Evolutionary conservation across 1,140 invertebrate species (phyloP).

Genomic region (Tetragnatha versicolor): DNA sequence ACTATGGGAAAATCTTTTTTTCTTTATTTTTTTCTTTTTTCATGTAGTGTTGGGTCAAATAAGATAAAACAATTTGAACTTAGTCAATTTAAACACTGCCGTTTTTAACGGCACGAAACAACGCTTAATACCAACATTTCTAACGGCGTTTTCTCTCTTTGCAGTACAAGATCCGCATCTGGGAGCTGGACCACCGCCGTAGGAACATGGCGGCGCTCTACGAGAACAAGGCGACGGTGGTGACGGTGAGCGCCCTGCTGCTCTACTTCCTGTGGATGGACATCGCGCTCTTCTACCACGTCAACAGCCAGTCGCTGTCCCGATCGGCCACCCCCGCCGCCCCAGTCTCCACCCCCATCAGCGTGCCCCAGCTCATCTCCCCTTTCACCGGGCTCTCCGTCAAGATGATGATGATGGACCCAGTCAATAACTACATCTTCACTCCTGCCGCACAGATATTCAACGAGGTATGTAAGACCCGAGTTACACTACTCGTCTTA

Average conservation of each 20-base stretch:
- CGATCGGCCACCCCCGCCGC: neutral
- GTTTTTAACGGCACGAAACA: no score
- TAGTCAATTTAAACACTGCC: no score
- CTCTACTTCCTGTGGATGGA: conserved; percentile 59
- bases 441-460: conserved; percentile 57
- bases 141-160: no score
- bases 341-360: neutral
- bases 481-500: no score
- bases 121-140: no score
- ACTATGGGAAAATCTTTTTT: no score
- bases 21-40: no score
- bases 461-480: conserved; percentile 32
- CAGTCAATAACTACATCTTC: conserved; percentile 58
- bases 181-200: neutral
- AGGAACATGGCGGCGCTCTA: conserved; percentile 30
- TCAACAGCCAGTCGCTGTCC: conserved; percentile 29
- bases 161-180: no score
- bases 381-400: conserved; percentile 58
- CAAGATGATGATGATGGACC: conserved; percentile 60
- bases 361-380: conserved; percentile 31
- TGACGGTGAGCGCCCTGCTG: conserved; percentile 36
- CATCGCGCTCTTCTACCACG: conserved; percentile 57
- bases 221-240: conserved; percentile 41
- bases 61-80: no score
- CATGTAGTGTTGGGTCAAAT: no score